These are phyloP conservation scores for Thaumatotibia leucotreta DNA, from an alignment of 1,140 invertebrate species.

Conservation along the genomic window DNA sequence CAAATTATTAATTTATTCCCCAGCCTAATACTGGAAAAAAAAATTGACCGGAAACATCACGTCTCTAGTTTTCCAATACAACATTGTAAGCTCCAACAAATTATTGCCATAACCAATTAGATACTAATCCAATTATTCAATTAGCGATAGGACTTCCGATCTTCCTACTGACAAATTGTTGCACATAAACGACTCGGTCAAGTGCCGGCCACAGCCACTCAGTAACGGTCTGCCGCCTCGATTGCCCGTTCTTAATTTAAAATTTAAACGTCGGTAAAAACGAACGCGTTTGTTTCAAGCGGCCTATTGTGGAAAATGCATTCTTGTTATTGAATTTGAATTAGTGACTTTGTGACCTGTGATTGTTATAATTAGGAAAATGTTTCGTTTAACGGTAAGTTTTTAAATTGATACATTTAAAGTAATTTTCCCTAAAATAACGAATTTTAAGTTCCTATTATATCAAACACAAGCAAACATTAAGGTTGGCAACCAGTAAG, in stretches of 20 bases:
- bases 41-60: too few species aligned
- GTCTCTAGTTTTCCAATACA: too few species aligned
- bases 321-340: conserved; percentile 8
- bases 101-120: background rate
- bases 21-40: too few species aligned
- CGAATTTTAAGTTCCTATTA: too few species aligned
- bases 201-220: background rate
- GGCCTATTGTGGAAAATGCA: background rate
- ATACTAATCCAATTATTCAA: background rate
- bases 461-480: too few species aligned
- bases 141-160: background rate
- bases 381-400: conserved; percentile 30
- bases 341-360: conserved; percentile 15
- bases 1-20: too few species aligned
- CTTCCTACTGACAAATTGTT: background rate
- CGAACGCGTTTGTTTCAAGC: background rate
- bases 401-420: too few species aligned
- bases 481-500: too few species aligned
- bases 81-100: background rate
- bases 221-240: conserved; percentile 8
- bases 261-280: background rate
- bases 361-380: conserved; percentile 18
- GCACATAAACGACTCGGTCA: background rate
- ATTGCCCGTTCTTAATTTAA: conserved; percentile 1
- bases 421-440: too few species aligned